Percentiles rank a stretch among this genome's conserved stretches.
Evolutionary conservation across 2,888 invertebrate species (phyloP).

Genomic region (Hemistola chrysoprasaria): DNA sequence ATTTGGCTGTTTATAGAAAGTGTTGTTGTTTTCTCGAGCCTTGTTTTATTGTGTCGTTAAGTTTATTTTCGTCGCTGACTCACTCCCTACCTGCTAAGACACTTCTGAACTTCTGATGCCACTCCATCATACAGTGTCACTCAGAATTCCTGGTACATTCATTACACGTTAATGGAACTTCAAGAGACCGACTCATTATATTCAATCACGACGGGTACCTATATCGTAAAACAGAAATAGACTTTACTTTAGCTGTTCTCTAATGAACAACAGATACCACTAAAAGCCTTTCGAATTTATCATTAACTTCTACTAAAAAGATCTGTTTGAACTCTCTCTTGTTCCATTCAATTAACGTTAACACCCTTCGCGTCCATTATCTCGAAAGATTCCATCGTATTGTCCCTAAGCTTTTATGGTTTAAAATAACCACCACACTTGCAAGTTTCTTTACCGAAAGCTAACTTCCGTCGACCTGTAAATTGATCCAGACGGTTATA

Average conservation of each 20-base stretch:
- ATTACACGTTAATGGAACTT: slow-evolving; percentile 70
- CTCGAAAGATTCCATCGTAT: slow-evolving; percentile 44
- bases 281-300: slow-evolving; percentile 48
- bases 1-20: too few species aligned
- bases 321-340: slow-evolving; percentile 37
- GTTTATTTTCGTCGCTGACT: slow-evolving; percentile 58
- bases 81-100: slow-evolving; percentile 72
- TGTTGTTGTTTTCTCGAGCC: slow-evolving; percentile 6
- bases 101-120: slow-evolving; percentile 59
- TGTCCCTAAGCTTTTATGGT: slow-evolving; percentile 53
- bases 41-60: slow-evolving; percentile 33
- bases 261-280: slow-evolving; percentile 37
- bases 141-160: slow-evolving; percentile 61
- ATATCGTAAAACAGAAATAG: slow-evolving; percentile 45
- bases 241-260: slow-evolving; percentile 30
- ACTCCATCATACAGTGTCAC: slow-evolving; percentile 64
- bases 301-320: slow-evolving; percentile 39
- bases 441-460: slow-evolving; percentile 67
- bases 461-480: slow-evolving; percentile 71
- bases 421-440: slow-evolving; percentile 62
- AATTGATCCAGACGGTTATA: slow-evolving; percentile 68
- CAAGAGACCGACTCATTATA: slow-evolving; percentile 52
- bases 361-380: slow-evolving; percentile 50
- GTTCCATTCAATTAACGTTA: slow-evolving; percentile 29
- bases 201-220: slow-evolving; percentile 51